A percentile compares a stretch with the other conserved stretches of the same genome.
Conservation (phyloP, 1,140 invertebrate genomes). For the Euura saliciscinereae region DNA sequence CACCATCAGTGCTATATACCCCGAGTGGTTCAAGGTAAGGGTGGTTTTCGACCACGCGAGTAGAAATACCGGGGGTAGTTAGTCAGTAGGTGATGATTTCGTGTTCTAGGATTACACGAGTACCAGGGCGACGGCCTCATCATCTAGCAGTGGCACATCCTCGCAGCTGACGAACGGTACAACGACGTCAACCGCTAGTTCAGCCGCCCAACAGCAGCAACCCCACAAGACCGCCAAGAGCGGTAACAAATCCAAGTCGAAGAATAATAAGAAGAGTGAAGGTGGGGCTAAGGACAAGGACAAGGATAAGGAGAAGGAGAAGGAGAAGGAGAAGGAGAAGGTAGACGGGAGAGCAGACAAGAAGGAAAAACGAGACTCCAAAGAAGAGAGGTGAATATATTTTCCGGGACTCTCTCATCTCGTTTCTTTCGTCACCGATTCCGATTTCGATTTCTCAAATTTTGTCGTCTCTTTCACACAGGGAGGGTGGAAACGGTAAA, state of each 20-base stretch:
- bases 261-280: constrained; percentile 45
- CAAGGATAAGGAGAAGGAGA: not conserved
- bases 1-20: constrained; percentile 87
- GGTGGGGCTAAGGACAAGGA: constrained; percentile 41
- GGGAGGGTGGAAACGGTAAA: not conserved
- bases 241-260: constrained; percentile 44
- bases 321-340: constrained; percentile 16
- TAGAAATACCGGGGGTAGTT: too few species aligned
- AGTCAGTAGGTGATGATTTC: not conserved
- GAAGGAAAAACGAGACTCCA: constrained; percentile 46
- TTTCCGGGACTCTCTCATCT: not conserved
- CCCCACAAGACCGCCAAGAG: constrained; percentile 42
- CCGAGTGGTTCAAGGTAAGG: constrained; percentile 83
- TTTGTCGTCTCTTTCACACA: not conserved
- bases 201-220: constrained; percentile 37
- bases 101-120: constrained; percentile 51
- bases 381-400: constrained; percentile 44
- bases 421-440: too few species aligned
- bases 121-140: constrained; percentile 47
- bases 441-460: not conserved
- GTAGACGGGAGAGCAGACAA: constrained; percentile 29
- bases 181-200: constrained; percentile 36
- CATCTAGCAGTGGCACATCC: constrained; percentile 27
- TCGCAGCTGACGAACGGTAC: constrained; percentile 25
- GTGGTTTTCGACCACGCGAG: too few species aligned